These are phyloP conservation scores for Eurytoma adleriae DNA, from an alignment of 2,888 invertebrate species.

Conservation along the genomic window DNA sequence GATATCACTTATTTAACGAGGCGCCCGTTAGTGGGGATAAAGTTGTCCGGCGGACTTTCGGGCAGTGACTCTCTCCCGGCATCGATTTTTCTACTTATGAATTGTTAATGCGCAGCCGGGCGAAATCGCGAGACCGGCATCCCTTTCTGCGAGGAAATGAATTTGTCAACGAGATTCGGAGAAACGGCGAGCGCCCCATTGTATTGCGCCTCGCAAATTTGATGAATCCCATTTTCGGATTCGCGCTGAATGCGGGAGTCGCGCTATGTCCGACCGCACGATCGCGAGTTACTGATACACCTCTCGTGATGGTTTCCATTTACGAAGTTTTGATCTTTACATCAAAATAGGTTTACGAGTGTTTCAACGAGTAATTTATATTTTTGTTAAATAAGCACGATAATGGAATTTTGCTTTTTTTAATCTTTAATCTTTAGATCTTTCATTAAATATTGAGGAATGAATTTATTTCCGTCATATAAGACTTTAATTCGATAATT, in stretches of 20 bases:
- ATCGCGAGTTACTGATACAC: conserved; percentile 40
- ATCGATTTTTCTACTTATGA: conserved; percentile 42
- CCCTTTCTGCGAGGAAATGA: conserved; percentile 26
- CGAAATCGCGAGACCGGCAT: not conserved
- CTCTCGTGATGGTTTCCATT: conserved; percentile 10
- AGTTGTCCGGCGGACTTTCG: conserved; percentile 22
- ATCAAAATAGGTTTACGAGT: no score
- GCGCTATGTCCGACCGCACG: conserved; percentile 21
- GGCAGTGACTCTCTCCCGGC: conserved; percentile 16
- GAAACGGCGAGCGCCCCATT: conserved; percentile 22
- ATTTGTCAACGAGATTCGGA: conserved; percentile 33
- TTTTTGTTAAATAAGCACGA: no score
- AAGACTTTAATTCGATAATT: no score
- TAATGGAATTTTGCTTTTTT: no score
- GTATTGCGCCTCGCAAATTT: conserved; percentile 7
- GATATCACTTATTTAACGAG: conserved; percentile 47
- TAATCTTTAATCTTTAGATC: no score
- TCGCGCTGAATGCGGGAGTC: not conserved
- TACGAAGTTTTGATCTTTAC: conserved; percentile 11
- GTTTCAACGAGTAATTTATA: no score
- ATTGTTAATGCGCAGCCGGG: conserved; percentile 27
- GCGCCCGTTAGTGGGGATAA: conserved; percentile 27
- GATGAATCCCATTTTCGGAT: conserved; percentile 36
- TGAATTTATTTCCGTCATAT: not conserved
- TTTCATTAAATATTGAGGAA: no score